These are phyloP conservation scores for Hippocampus abdominalis DNA, from an alignment of 2,113 vertebrate species.

Conservation along the genomic window DNA sequence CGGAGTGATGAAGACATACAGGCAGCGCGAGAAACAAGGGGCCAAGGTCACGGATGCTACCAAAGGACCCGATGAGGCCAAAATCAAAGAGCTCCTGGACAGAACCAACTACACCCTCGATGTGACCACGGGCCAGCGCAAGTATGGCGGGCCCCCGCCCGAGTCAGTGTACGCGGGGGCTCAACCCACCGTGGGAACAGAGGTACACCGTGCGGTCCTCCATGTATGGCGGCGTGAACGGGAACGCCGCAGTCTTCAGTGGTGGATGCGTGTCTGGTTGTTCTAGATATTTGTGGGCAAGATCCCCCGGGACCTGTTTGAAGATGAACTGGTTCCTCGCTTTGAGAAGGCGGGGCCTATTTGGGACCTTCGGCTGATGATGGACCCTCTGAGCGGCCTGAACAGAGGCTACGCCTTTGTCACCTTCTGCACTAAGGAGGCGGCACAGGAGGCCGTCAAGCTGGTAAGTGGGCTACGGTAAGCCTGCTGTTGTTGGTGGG, in stretches of 20 bases:
- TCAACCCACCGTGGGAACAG: constrained; percentile 91
- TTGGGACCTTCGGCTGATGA: constrained; percentile 98
- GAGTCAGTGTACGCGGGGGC: constrained; percentile 85
- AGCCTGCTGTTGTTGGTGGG: no score
- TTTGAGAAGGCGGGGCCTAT: constrained; percentile 97
- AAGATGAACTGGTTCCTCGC: constrained; percentile 94
- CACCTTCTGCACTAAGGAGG: constrained; percentile 98
- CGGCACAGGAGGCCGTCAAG: constrained; percentile 95
- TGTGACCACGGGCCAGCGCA: constrained; percentile 95
- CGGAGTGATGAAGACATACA: constrained; percentile 98
- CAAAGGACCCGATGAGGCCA: constrained; percentile 96
- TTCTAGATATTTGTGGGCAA: constrained; percentile 95
- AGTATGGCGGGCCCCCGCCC: constrained; percentile 95
- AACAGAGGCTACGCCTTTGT: constrained; percentile 98
- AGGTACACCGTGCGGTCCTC: constrained; percentile 74
- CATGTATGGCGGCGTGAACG: no score
- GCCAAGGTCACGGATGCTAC: constrained; percentile 91
- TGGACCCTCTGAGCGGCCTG: constrained; percentile 95
- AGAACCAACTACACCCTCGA: constrained; percentile 95
- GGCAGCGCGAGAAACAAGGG: constrained; percentile 98
- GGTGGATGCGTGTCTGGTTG: background rate
- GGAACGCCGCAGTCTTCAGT: background rate
- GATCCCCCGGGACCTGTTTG: constrained; percentile 95
- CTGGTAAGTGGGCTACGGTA: constrained; percentile 75
- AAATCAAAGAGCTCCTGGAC: constrained; percentile 95